A percentile compares a stretch with the other conserved stretches of the same genome.
Conservation (phyloP, 2,797 vertebrate species). For the Leptoclinus maculatus region DNA sequence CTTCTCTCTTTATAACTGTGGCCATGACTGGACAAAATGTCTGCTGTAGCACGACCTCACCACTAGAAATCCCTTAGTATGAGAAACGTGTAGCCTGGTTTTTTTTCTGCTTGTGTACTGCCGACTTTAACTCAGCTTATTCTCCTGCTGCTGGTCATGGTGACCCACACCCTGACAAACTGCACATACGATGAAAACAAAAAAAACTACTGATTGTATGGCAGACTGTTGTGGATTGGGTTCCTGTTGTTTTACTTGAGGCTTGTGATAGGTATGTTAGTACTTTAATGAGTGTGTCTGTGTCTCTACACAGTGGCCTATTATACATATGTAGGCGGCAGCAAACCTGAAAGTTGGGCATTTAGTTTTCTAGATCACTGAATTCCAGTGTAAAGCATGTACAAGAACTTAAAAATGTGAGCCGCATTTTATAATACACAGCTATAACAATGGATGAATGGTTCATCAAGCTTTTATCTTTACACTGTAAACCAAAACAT, state of each 20-base stretch:
- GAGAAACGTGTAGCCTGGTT: constrained; percentile 46
- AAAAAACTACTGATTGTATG: constrained; percentile 54
- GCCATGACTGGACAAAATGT: constrained; percentile 75
- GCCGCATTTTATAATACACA: constrained; percentile 37
- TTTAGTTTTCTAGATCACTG: constrained; percentile 33
- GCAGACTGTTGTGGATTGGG: constrained; percentile 42
- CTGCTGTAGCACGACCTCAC: constrained; percentile 74
- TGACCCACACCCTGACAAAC: constrained; percentile 59
- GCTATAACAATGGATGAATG: constrained; percentile 32
- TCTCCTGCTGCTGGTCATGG: constrained; percentile 56
- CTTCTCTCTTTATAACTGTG: constrained; percentile 45
- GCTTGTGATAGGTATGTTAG: constrained; percentile 54
- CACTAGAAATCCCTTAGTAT: constrained; percentile 54
- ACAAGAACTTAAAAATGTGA: constrained; percentile 19
- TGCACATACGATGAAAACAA: constrained; percentile 65
- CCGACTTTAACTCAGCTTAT: constrained; percentile 67
- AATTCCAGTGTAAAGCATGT: constrained; percentile 29
- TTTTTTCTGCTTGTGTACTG: constrained; percentile 73
- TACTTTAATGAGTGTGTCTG: constrained; percentile 67
- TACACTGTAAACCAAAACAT: constrained; percentile 56
- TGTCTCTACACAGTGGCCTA: constrained; percentile 71
- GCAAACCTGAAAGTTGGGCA: constrained; percentile 37
- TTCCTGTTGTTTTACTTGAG: constrained; percentile 47
- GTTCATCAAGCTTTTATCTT: constrained; percentile 52
- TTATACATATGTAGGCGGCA: constrained; percentile 32